Base-by-base conservation (phyloP, 2,797 vertebrate genomes). In the Ptychadena robeensis region DNA sequence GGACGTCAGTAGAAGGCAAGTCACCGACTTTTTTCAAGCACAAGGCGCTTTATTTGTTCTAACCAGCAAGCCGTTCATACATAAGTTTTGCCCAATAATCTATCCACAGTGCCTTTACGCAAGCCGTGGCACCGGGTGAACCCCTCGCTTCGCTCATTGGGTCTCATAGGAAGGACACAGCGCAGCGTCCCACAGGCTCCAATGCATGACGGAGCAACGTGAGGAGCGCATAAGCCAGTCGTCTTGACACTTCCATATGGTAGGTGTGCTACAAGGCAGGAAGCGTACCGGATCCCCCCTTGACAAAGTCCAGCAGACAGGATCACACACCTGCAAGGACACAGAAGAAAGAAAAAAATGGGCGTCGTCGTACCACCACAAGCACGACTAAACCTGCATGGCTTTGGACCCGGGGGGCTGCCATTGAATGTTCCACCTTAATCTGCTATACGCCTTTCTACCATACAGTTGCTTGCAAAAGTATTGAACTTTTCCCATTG, bases 151-250 rank as follows among this genome's bases (percentile, higher is more conserved):
- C 25, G 18, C 67, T 90, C 87, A 95, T 91, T 92, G 94, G 86
- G 95, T 94, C 91, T 96, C 93, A 8, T 96, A 96, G 4, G 94
- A 91, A 69, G 94, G 94, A 80, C 96, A 93, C 87, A 96, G 91
- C 40, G 95, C 95, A 0, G 96, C 95, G 2, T 96, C 95, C n/a
- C 3, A 96, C 96, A 0, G 96, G 95, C 90, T 96, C 95, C 94
- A 96, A n/a, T 95, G 89, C 95, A 96, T 80, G 95, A 96, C n/a
- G 95, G 95, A 86, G 95, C n/a, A n/a, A 96, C 83, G 93, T 96
- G 91, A 96, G 73, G 95, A 96, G 73, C 95, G 93, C 95, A 96
- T 94, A 83, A 96, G 93, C 95, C 96, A 96, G 65, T 93, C 87
- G 40, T 96, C 96, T 34, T 96, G 96, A 93, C 96, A 96, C n/a